phyloP scores from a whole-genome alignment of 2,113 vertebrate species.

The Lathamus discolor region DNA sequence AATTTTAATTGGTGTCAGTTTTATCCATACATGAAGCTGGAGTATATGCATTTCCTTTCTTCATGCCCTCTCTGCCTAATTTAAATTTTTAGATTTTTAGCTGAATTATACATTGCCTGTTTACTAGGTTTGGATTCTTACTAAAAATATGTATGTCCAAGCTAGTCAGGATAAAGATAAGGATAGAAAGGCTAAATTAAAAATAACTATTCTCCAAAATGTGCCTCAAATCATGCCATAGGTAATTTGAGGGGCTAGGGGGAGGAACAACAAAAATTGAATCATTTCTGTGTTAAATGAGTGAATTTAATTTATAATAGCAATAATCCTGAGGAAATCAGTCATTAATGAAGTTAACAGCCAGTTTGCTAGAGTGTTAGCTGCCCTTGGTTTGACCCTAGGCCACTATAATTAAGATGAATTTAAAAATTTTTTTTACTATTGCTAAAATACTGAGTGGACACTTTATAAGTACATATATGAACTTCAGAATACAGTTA shows the following conservation, averaged over 20 bases:
- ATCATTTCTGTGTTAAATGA: slow-evolving; percentile 11
- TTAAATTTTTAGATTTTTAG: neutral
- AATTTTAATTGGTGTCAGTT: slow-evolving; percentile 61
- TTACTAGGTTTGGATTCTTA: neutral
- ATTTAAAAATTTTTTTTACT: neutral
- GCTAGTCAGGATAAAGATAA: neutral
- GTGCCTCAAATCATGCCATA: neutral
- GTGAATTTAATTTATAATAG: slow-evolving; percentile 5
- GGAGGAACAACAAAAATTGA: neutral
- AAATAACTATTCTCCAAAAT: neutral
- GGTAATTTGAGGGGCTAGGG: neutral
- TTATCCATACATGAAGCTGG: slow-evolving; percentile 6
- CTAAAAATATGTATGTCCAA: neutral
- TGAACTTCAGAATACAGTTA: slow-evolving; percentile 21
- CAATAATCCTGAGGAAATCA: slow-evolving; percentile 16
- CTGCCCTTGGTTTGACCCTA: slow-evolving; percentile 19
- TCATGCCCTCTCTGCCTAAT: neutral
- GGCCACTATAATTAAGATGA: slow-evolving; percentile 22
- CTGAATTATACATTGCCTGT: neutral
- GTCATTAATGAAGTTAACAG: slow-evolving; percentile 44
- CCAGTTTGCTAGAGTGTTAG: slow-evolving; percentile 13
- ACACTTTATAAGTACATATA: slow-evolving; percentile 15
- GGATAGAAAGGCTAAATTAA: neutral
- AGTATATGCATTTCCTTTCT: neutral
- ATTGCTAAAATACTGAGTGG: slow-evolving; percentile 29